A percentile compares a stretch with the other conserved stretches of the same genome.
Conservation (phyloP, 2,797 vertebrate genomes). For the Xerus rutilus region DNA sequence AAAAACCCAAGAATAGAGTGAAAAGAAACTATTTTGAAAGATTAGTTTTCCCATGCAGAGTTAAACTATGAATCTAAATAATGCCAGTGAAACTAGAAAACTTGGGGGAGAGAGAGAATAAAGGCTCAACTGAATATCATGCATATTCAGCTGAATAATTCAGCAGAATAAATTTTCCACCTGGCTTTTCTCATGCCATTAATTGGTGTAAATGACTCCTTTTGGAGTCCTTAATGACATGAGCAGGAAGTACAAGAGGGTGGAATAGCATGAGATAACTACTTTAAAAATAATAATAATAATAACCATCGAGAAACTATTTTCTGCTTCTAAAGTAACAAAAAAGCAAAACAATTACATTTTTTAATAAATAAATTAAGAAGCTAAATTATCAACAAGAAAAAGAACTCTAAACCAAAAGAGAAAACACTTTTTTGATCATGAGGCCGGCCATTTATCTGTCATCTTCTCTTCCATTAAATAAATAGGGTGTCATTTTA, state of each 20-base stretch:
- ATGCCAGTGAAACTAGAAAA: constrained; percentile 25
- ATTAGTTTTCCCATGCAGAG: constrained; percentile 63
- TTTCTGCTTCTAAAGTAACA: constrained; percentile 45
- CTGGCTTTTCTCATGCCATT: background rate
- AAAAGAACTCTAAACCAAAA: constrained; percentile 73
- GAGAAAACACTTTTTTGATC: constrained; percentile 65
- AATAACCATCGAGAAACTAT: background rate
- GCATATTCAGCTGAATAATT: background rate
- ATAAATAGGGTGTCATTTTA: constrained; percentile 75
- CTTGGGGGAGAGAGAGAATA: background rate
- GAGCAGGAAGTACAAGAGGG: background rate
- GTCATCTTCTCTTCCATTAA: constrained; percentile 69
- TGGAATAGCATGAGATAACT: background rate
- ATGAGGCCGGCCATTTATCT: constrained; percentile 58
- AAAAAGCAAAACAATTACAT: constrained; percentile 54
- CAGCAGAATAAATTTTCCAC: background rate
- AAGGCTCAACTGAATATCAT: constrained; percentile 14
- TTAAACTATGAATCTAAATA: constrained; percentile 35
- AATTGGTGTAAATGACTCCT: background rate
- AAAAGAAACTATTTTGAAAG: constrained; percentile 69
- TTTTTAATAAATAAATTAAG: constrained; percentile 73
- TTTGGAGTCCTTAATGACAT: background rate
- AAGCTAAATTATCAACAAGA: constrained; percentile 60
- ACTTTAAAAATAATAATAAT: background rate
- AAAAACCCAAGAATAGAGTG: constrained; percentile 57